Conservation (phyloP, 2,113 vertebrate genomes). For the Archocentrus centrarchus region DNA sequence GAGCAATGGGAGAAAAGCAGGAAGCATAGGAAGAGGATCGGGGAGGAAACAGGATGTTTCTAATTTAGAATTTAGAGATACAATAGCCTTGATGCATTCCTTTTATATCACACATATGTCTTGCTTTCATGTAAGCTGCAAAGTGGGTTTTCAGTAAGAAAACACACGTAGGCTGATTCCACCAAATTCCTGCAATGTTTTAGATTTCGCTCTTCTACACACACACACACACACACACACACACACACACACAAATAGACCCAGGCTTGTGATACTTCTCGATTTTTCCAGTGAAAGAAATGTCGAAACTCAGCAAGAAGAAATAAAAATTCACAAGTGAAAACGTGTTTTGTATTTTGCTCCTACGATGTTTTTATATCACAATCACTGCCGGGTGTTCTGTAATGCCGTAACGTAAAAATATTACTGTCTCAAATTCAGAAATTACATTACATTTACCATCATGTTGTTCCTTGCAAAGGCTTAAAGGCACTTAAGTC, state of each 20-base stretch:
- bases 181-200: neutral
- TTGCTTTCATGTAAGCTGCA: slow-evolving; percentile 1
- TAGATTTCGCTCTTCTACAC: neutral
- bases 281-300: slow-evolving; percentile 3
- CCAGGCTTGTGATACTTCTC: neutral
- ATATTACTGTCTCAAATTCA: neutral
- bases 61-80: slow-evolving; percentile 8
- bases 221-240: neutral
- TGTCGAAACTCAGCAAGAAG: neutral
- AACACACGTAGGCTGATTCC: slow-evolving; percentile 2
- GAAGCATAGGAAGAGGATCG: neutral
- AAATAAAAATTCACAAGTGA: neutral
- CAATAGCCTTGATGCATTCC: neutral
- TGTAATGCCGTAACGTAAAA: neutral
- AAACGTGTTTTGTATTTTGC: neutral
- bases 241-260: neutral
- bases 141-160: neutral
- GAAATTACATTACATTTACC: slow-evolving; percentile 2
- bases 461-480: neutral
- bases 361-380: neutral
- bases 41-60: slow-evolving; percentile 39
- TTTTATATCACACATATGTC: neutral
- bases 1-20: slow-evolving; percentile 9
- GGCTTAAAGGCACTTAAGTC: neutral
- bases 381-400: neutral